These are phyloP conservation scores for Furcula furcula DNA, from an alignment of 2,888 invertebrate genomes.

Conservation along the genomic window DNA sequence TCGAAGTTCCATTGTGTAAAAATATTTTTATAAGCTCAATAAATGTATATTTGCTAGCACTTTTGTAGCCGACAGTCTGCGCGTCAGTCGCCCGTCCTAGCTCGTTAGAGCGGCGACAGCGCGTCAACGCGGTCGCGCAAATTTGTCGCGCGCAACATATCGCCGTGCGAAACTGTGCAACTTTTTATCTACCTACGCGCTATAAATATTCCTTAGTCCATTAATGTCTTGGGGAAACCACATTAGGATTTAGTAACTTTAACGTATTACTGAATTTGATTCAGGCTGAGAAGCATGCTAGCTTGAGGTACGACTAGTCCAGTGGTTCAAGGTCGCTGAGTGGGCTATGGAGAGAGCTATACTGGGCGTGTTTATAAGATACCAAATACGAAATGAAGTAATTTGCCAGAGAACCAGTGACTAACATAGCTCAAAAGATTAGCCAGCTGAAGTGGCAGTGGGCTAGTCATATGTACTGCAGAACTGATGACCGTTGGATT, in stretches of 20 bases:
- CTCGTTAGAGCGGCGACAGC: slow-evolving; percentile 18
- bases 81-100: slow-evolving; percentile 17
- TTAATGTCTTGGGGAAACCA: neutral
- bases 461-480: too few relatives aligned
- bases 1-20: too few relatives aligned
- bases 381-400: too few relatives aligned
- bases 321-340: neutral
- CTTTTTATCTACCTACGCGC: slow-evolving; percentile 46
- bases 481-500: too few relatives aligned
- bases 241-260: neutral
- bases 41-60: slow-evolving; percentile 10
- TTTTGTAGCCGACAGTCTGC: slow-evolving; percentile 20
- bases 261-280: neutral
- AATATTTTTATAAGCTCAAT: too few relatives aligned
- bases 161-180: slow-evolving; percentile 35
- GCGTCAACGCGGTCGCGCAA: slow-evolving; percentile 32
- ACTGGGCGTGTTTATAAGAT: too few relatives aligned
- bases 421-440: too few relatives aligned
- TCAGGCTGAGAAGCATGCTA: neutral
- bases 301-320: too few relatives aligned
- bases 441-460: too few relatives aligned
- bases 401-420: too few relatives aligned
- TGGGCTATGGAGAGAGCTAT: too few relatives aligned
- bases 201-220: slow-evolving; percentile 30
- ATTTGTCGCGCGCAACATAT: slow-evolving; percentile 35